Conservation (phyloP, 2,113 vertebrate species). For the Barnardius zonarius region DNA sequence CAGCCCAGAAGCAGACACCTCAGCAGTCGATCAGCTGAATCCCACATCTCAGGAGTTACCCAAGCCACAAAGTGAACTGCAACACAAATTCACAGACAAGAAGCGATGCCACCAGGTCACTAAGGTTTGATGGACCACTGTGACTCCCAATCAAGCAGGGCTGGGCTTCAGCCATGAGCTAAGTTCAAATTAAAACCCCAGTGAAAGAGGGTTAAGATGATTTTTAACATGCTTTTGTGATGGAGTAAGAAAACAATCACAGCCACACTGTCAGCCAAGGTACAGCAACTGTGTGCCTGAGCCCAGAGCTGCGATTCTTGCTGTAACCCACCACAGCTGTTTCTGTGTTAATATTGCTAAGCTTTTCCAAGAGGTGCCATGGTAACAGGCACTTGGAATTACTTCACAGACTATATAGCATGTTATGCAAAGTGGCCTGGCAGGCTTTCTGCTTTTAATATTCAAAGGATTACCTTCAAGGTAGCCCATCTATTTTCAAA, state of each 20-base stretch:
- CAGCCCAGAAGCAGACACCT: neutral
- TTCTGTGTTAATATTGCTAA: neutral
- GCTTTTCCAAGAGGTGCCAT: conserved; percentile 29
- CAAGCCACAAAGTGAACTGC: neutral
- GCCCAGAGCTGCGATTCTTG: neutral
- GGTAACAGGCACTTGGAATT: conserved; percentile 44
- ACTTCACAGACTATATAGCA: neutral
- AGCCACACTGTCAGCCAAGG: neutral
- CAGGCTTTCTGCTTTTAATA: conserved; percentile 12
- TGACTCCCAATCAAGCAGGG: neutral
- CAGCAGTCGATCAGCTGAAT: neutral
- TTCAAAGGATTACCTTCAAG: neutral
- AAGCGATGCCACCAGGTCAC: neutral
- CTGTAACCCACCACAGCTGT: neutral
- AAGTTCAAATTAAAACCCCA: neutral
- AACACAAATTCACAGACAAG: neutral
- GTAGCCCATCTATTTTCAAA: conserved; percentile 4
- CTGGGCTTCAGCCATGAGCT: neutral
- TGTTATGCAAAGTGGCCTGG: neutral
- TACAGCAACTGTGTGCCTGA: neutral
- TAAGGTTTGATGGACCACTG: neutral
- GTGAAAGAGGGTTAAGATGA: neutral
- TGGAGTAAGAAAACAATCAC: neutral
- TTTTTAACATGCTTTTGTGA: neutral
- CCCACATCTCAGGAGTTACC: neutral